Evolutionary conservation across 1,140 invertebrate genomes (phyloP).

Genomic region (Cyclargus thomasi): DNA sequence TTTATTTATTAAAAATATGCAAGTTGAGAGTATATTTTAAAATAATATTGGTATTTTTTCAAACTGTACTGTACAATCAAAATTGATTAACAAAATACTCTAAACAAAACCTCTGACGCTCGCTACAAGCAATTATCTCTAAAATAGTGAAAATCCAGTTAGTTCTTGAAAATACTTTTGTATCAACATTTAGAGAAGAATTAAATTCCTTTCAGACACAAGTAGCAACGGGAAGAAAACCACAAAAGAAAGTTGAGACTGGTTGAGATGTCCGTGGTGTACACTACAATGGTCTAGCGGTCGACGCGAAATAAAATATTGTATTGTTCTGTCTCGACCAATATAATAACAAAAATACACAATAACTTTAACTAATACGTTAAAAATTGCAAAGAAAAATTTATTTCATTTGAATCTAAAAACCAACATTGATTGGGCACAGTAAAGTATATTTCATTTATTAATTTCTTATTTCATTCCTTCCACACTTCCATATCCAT

Average conservation of each 20-base stretch:
- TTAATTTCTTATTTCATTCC: no score
- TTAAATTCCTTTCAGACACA: constrained; percentile 11
- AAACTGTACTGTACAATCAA: no score
- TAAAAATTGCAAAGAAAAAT: no score
- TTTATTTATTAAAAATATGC: no score
- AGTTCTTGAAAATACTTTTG: not conserved
- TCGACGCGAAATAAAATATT: not conserved
- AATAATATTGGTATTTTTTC: no score
- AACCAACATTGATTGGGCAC: no score
- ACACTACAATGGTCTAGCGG: not conserved
- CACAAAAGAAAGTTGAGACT: constrained; percentile 12
- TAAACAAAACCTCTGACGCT: not conserved
- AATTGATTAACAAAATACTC: no score
- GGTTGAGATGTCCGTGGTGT: not conserved
- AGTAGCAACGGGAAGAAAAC: not conserved
- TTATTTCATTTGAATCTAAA: no score
- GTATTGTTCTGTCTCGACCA: not conserved
- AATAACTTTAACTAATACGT: no score
- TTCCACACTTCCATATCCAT: no score
- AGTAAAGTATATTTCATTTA: no score
- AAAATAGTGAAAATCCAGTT: constrained; percentile 11
- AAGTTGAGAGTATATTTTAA: no score
- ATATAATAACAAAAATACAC: not conserved
- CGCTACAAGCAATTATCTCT: constrained; percentile 11
- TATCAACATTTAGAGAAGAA: constrained; percentile 14